Evolutionary conservation across 2,797 vertebrate species (phyloP), one percentile per base, ranked within the genome.

Genomic region (Sebastes alutus): DNA sequence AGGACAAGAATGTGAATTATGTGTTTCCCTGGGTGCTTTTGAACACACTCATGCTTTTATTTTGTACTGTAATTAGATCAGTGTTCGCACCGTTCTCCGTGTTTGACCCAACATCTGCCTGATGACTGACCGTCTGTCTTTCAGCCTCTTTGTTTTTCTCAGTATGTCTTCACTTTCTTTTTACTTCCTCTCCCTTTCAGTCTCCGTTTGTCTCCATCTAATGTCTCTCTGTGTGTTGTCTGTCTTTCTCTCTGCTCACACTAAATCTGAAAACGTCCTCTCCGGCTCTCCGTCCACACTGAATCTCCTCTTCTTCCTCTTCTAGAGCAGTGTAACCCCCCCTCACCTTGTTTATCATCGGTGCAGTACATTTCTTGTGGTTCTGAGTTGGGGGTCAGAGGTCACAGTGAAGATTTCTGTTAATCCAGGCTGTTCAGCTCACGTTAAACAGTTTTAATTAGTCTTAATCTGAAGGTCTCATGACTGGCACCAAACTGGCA

Each of bases 1-100:
- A 81, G 89, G 88, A 87, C 88, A 91, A 85, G 81, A 92, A 91
- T 93, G 84, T 83, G 84, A 91, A 87, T 78, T 65, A 89, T 89
- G 82, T 81, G 75, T 88, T 89, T 86, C 88, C 68, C 70, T 78
- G 80, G 74, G 55, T 77, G 82, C 82, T 78, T 63, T 82, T 42
- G 23, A 79, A 71, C 56, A 72, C 68, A 52, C 72, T 69, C 68
- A n/a, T 76, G 67, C 67, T 68, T 85, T 88, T 71, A 69, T 86
- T 64, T 52, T 35, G 38, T 63, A n/a, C 58, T 29, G 59, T 46
- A 62, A 75, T 68, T 4, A 18, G 66, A 67, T 52, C 52, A 33
- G 20, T 23, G 20, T 77, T 30, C 12, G 52, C 55, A 4, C 42
- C 6, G 49, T 49, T 76, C 32, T 81, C 49, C 38, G 1, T 27